These are phyloP conservation scores for Protobothrops flavoviridis DNA, from an alignment of 2,113 vertebrate genomes.

Conservation along the genomic window DNA sequence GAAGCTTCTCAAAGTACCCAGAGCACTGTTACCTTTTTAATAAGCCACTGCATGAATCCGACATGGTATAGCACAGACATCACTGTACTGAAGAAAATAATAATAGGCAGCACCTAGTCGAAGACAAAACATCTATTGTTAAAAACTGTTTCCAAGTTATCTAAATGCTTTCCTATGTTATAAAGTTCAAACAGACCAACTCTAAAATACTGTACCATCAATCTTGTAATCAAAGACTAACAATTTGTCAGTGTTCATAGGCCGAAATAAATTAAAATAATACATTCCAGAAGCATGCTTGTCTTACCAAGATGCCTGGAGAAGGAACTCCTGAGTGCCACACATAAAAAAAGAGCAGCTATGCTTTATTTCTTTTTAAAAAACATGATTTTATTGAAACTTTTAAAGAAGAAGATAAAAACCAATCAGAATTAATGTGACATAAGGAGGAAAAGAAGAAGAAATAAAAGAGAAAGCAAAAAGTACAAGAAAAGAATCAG, in stretches of 20 bases:
- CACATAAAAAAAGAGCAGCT: neutral
- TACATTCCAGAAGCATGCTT: neutral
- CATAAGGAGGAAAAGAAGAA: neutral
- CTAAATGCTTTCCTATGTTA: neutral
- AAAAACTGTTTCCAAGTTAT: neutral
- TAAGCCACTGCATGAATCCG: conserved; percentile 85
- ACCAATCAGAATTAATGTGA: neutral
- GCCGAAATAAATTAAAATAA: neutral
- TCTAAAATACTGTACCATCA: neutral
- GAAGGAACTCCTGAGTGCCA: neutral
- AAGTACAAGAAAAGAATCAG: neutral
- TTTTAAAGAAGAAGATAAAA: neutral
- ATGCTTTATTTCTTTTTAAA: neutral
- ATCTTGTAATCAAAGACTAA: neutral
- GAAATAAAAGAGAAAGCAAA: neutral
- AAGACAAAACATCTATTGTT: conserved; percentile 31
- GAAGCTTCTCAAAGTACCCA: neutral
- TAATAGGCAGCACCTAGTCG: conserved; percentile 80
- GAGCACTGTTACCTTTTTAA: conserved; percentile 76
- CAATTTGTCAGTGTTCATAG: neutral
- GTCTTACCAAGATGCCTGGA: neutral
- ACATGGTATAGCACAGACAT: conserved; percentile 82
- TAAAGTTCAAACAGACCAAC: neutral
- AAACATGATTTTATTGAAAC: neutral
- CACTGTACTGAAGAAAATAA: conserved; percentile 84